Conservation (phyloP, 2,113 vertebrate genomes). For the Rhadina sibilatrix region DNA sequence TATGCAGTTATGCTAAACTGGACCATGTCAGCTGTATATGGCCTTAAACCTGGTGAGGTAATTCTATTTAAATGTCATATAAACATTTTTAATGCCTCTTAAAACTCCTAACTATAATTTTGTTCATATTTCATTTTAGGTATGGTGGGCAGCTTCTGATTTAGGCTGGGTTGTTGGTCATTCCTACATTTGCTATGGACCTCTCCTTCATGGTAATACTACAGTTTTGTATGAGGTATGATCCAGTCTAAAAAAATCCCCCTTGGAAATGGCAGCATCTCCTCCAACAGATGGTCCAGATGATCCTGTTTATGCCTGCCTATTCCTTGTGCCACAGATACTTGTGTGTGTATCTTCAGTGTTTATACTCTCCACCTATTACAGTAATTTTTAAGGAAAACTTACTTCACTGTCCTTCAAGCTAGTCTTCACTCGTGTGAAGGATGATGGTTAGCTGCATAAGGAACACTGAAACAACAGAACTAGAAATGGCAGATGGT, state of each 20-base stretch:
- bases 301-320: neutral
- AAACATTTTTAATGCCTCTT: neutral
- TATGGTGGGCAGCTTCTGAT: slow-evolving; percentile 98
- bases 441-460: fast-evolving
- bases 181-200: slow-evolving; percentile 96
- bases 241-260: neutral
- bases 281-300: neutral
- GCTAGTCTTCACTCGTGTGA: neutral
- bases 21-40: slow-evolving; percentile 95
- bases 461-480: neutral
- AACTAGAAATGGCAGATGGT: neutral
- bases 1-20: slow-evolving; percentile 95
- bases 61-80: slow-evolving; percentile 33
- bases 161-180: slow-evolving; percentile 98
- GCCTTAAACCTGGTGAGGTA: slow-evolving; percentile 91
- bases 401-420: neutral
- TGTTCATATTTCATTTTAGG: slow-evolving; percentile 72
- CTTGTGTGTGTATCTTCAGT: neutral
- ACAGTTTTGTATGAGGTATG: slow-evolving; percentile 93
- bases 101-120: neutral
- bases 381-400: neutral
- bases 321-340: neutral
- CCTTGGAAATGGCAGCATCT: neutral
- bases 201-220: slow-evolving; percentile 92
- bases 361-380: neutral